These are phyloP conservation scores for Clarias pachynema DNA, from an alignment of 2,797 vertebrate genomes.

Conservation along the genomic window DNA sequence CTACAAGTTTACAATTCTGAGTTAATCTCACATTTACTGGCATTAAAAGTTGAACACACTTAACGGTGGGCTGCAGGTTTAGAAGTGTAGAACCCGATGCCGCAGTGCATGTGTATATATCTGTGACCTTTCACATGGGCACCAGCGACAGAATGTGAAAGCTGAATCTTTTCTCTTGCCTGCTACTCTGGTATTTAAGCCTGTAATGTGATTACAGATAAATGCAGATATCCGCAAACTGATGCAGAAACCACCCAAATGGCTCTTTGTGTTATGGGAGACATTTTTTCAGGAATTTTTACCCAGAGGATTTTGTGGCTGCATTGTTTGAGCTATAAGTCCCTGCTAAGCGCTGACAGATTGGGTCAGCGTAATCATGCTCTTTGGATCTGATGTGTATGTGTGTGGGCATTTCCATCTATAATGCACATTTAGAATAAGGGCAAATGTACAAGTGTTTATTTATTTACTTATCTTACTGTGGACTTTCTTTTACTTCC, in stretches of 20 bases:
- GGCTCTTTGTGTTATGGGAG: constrained; percentile 54
- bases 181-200: constrained; percentile 53
- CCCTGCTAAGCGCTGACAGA: constrained; percentile 60
- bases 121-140: background rate
- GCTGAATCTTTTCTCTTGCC: constrained; percentile 21
- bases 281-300: constrained; percentile 62
- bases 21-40: background rate
- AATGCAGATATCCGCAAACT: constrained; percentile 57
- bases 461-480: constrained; percentile 9
- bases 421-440: background rate
- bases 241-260: constrained; percentile 61
- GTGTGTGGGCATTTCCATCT: constrained; percentile 32
- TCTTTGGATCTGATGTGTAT: constrained; percentile 39
- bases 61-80: background rate
- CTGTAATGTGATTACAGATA: constrained; percentile 58
- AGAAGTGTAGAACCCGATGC: background rate
- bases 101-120: background rate
- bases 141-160: constrained; percentile 4
- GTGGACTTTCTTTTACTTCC: background rate
- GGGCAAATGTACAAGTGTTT: background rate
- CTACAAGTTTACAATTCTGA: too few species aligned
- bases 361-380: constrained; percentile 57
- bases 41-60: background rate
- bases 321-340: constrained; percentile 61
- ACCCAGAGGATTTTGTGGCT: constrained; percentile 59